Evolutionary conservation across 2,113 vertebrate species (phyloP), one percentile per base, ranked within the genome.

Genomic region (Clinocottus analis): DNA sequence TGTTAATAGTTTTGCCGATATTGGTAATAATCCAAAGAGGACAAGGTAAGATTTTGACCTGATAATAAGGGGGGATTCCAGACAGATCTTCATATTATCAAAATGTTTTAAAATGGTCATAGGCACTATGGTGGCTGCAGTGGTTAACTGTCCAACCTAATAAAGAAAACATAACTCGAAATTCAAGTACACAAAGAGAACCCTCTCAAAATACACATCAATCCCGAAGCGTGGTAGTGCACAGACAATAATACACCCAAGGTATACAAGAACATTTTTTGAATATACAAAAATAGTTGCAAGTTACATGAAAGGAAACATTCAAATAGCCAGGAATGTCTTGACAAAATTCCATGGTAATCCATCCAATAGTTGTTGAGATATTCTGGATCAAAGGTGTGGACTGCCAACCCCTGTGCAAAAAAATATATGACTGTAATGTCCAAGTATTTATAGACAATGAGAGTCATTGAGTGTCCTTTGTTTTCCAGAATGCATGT

Each of bases 401-500:
- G 12, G 31, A 7, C 27, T 66, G 13, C 7, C n/a, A 31, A 35
- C 29, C 17, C 17, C 12, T 47, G 7, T 55, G 71, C n/a, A 67
- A 37, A 63, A 27, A 27, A 7, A 7, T 13, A 12, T 19, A 49
- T 17, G 27, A 56, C 25, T 37, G 17, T 43, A 51, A 72, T 49
- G 23, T 7, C 19, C 27, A 59, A 53, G 16, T 60, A 29, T 67
- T 72, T 16, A 71, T 45, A 21, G 7, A 45, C 23, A 39, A 19
- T 37, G 8, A 1, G 16, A 5, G 19, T n/a, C 41, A 64, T 8
- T 33, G 33, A 72, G 21, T 63, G 10, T 27, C 1, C 45, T 13
- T 73, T 83, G 23, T 63, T 78, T 53, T 66, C 53, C n/a, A 70
- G 63, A 70, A 65, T 60, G 14, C 61, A 65, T 51, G 10, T 5